Conservation (phyloP, 2,888 invertebrate species). For the Augiades crinisus region DNA sequence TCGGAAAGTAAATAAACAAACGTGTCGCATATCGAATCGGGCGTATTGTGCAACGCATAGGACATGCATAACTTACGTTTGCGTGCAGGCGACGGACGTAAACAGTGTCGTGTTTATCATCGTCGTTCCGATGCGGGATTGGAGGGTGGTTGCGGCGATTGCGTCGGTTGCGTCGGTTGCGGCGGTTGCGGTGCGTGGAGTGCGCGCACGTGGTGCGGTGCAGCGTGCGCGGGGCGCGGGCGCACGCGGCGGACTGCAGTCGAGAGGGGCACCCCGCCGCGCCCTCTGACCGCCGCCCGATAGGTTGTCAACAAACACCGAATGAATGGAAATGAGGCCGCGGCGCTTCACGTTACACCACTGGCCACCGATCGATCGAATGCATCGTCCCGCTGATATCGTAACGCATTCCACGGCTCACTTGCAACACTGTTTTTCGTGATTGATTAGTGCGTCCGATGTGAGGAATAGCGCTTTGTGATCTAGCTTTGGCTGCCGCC, state of each 20-base stretch:
- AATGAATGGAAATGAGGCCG: conserved; percentile 70
- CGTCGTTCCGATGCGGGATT: conserved; percentile 14
- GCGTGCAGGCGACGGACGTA: conserved; percentile 51
- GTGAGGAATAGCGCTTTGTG: not conserved
- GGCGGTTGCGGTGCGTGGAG: not conserved
- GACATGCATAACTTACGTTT: conserved; percentile 73
- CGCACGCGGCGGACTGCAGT: conserved; percentile 60
- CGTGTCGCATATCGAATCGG: conserved; percentile 53
- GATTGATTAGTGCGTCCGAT: not conserved
- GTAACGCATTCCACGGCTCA: conserved; percentile 9
- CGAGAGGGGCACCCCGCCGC: conserved; percentile 42
- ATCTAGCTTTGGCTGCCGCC: not conserved
- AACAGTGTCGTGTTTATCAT: conserved; percentile 45
- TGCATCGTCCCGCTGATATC: conserved; percentile 32
- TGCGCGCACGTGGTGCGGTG: conserved; percentile 28
- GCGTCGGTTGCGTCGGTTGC: too few relatives aligned
- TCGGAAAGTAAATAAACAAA: conserved; percentile 38
- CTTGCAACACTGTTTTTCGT: conserved; percentile 5
- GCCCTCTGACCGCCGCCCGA: conserved; percentile 56
- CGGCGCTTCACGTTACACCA: conserved; percentile 43
- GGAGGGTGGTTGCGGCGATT: not conserved
- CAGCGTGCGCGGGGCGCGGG: conserved; percentile 54
- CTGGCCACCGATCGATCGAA: conserved; percentile 37
- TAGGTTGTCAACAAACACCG: conserved; percentile 68
- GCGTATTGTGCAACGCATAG: conserved; percentile 61